Evolutionary conservation across 2,797 vertebrate genomes (phyloP).

Genomic region (Crenuchus spilurus): DNA sequence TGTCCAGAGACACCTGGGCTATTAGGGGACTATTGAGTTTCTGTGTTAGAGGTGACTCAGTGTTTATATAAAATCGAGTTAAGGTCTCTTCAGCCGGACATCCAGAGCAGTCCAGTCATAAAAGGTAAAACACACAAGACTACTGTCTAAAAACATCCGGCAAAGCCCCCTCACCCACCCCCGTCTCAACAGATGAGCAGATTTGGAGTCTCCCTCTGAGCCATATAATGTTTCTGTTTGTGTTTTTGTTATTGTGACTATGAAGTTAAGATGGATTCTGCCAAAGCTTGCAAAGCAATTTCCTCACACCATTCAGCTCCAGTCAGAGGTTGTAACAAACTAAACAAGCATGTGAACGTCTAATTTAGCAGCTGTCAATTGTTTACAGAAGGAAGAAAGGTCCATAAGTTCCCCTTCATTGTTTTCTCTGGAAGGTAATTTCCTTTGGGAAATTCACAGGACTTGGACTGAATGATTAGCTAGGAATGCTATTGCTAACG

Average conservation of each 20-base stretch:
- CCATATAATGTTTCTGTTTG: constrained; percentile 1
- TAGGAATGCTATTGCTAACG: constrained; percentile 45
- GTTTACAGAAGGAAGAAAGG: constrained; percentile 48
- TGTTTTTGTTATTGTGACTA: constrained; percentile 14
- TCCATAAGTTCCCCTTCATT: constrained; percentile 73
- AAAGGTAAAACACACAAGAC: constrained; percentile 25
- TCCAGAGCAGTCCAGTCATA: constrained; percentile 12
- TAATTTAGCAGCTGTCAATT: constrained; percentile 8
- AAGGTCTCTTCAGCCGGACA: not conserved
- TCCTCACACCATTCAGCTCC: constrained; percentile 12
- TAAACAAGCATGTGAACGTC: not conserved
- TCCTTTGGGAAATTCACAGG: constrained; percentile 75
- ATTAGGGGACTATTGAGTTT: no score
- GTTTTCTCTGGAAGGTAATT: constrained; percentile 67
- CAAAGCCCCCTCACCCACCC: constrained; percentile 30
- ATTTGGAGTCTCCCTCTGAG: not conserved
- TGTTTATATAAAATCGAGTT: no score
- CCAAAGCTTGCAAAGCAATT: constrained; percentile 1
- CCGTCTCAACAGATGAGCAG: not conserved
- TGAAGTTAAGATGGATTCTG: no score
- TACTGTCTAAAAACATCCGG: constrained; percentile 67
- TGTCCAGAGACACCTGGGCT: no score
- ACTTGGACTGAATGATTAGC: constrained; percentile 61
- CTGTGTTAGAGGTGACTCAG: no score
- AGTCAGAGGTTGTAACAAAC: constrained; percentile 1